Evolutionary conservation across 2,113 vertebrate genomes (phyloP).

Genomic region (Sialia sialis): DNA sequence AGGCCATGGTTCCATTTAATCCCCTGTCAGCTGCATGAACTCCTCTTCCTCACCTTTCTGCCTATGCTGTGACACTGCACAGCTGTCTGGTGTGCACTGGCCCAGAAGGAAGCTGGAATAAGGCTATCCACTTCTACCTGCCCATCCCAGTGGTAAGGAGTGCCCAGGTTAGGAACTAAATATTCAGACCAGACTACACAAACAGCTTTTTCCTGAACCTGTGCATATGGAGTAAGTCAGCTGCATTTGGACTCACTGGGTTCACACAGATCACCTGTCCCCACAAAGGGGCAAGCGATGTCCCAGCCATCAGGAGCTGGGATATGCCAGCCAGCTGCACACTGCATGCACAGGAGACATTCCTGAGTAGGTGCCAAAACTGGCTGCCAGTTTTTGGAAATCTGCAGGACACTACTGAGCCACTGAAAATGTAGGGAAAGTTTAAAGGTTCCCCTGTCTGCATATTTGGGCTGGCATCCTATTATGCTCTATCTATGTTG

Average conservation of each 20-base stretch:
- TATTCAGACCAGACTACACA: not conserved
- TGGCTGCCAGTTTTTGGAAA: not conserved
- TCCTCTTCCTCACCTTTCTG: not conserved
- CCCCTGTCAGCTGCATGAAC: not conserved
- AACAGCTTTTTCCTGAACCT: not conserved
- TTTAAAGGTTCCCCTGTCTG: not conserved
- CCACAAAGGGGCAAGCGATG: rapidly evolving
- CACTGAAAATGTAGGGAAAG: not conserved
- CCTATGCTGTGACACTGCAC: not conserved
- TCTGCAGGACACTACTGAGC: not conserved
- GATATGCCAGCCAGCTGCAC: not conserved
- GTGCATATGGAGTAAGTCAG: rapidly evolving
- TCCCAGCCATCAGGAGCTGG: not conserved
- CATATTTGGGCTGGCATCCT: not conserved
- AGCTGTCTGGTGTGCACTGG: too few relatives aligned
- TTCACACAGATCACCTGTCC: not conserved
- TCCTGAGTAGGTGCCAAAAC: not conserved
- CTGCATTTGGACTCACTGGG: not conserved
- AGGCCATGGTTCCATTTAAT: not conserved
- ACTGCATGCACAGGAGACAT: not conserved
- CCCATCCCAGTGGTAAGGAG: not conserved
- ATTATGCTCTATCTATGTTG: not conserved
- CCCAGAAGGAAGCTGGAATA: not conserved
- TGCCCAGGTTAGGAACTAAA: not conserved
- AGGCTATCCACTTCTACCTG: not conserved